Base-by-base conservation (phyloP, 2,113 vertebrate genomes). In the Lasiurus borealis region DNA sequence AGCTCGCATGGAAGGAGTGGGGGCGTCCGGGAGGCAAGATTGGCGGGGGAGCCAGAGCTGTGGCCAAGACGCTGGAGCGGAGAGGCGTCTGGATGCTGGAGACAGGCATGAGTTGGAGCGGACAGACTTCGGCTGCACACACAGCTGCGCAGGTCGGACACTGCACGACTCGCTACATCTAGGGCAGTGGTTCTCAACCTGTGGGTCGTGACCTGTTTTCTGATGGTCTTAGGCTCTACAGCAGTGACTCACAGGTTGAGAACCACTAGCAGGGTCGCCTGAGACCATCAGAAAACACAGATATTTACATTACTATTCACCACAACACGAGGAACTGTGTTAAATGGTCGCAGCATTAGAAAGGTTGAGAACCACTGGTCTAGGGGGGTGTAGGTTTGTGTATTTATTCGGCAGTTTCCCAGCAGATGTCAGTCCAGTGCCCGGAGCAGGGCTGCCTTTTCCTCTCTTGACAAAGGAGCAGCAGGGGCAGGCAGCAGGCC, bases 341-440 rank as follows among this genome's bases (percentile, higher is more conserved):
- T n/a, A n/a, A n/a, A n/a, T n/a, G n/a, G n/a, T n/a, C n/a, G n/a
- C n/a, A n/a, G n/a, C n/a, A n/a, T n/a, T n/a, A n/a, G n/a, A n/a
- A n/a, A n/a, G n/a, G n/a, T n/a, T n/a, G n/a, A n/a, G n/a, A n/a
- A n/a, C n/a, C n/a, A n/a, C n/a, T n/a, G n/a, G n/a, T 66, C 29
- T 31, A 31, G 31, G 62, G 29, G 25, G 50, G 48, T 11, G 4
- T 1, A 5, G 73, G 19, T 48, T 29, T 86, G 40, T 7, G 3
- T 15, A 0, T 3, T 73, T 40, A 85, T 73, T 64, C 18, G 54
- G 62, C 0, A 2, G 5, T 31, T n/a, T 34, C 71, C 95, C 95
- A 95, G 96, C 62, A 94, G 96, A 57, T 93, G 95, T 90, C 93
- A 86, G 90, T 57, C 50, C 86, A 78, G 82, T 62, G 93, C 75